Base-by-base conservation (phyloP, 2,888 invertebrate genomes). In the Ophion costatus region DNA sequence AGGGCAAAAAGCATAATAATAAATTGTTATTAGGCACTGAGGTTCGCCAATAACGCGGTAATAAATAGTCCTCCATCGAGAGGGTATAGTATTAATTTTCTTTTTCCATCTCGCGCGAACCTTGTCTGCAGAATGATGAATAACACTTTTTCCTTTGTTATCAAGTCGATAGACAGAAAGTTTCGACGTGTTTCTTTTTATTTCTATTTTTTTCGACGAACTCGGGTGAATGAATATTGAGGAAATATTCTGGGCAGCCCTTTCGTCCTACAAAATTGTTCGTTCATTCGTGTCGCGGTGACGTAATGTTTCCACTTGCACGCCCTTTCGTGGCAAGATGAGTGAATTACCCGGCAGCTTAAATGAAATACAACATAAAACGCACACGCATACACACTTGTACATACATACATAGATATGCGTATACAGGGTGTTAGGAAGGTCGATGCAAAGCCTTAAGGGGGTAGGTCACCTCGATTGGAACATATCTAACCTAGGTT, bases 11-110 rank as follows among this genome's bases (percentile, higher is more conserved):
- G 73, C 83, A 81, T 61, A 83, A 87, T 84, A 86, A 87, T 88
- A 85, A 83, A 87, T 85, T 84, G 87, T 86, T 87, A 87, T 87
- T 88, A 86, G 87, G 81, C 81, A 84, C 76, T 59, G 75, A 73
- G 84, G 78, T 82, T 87, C 67, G 82, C 75, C 78, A 74, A 83
- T 85, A 83, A 83, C 80, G 81, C 57, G 56, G 71, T 71, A 78
- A 85, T 83, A 86, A 86, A 87, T 86, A 86, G 78, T 77, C 69
- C 59, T 73, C 45, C 5, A 9, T 9, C 66, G 1, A 29, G 70
- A 45, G 70, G 45, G 38, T 17, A 3, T 29, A 45, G 57, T 64
- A 74, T 80, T 80, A 67, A 73, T 75, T 77, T 66, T 69, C 51
- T 69, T 66, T 70, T 33, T 71, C 14, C 29, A n/a, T 11, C 17